Base-by-base conservation (phyloP, 2,888 invertebrate genomes). In the Leptinotarsa tumamoca region DNA sequence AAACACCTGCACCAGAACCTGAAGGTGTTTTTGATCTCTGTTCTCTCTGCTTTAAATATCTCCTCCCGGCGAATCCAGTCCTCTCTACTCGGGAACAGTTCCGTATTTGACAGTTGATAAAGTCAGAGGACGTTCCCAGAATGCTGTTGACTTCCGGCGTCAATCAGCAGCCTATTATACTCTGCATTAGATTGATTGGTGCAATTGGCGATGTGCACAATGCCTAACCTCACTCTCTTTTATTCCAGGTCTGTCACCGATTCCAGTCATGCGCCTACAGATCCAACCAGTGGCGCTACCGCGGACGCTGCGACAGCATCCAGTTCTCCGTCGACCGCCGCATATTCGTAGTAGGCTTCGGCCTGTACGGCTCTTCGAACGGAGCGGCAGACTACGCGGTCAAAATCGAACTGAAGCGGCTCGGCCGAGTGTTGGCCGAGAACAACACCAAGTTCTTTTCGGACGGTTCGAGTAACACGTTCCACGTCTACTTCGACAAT, bases 251-350 rank as follows among this genome's bases (percentile, higher is more conserved):
- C 71, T 98, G 98, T 85, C 98, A 97, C 89, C 92, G 98, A 87
- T 98, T 98, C 87, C 97, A 97, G 88, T 98, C 98, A 14, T 97
- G 97, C 85, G 98, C 98, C 4, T 98, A 98, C 89, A 93, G 98
- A 83, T 96, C 96, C 85, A 98, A 98, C 87, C 98, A 98, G 87
- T 98, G 98, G 98, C 93, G 98, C 73, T 98, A 98, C 88, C 92
- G 98, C 82, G 98, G 98, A 1, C 92, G 98, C 72, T 98, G 98
- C 87, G 98, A 98, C 88, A 97, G 97, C 75, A 98, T 98, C 87
- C 98, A 98, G 87, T 98, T 98, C 89, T 96, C 96, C 81, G 98
- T 98, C 1, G 98, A 98, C 88, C 94, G 96, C 79, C 92, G 98
- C 83, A 97, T 98, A 85, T 98, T 98, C 87, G 95, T 98, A 71